Evolutionary conservation across 2,888 invertebrate species (phyloP).

Genomic region (Standfussiana lucernea): DNA sequence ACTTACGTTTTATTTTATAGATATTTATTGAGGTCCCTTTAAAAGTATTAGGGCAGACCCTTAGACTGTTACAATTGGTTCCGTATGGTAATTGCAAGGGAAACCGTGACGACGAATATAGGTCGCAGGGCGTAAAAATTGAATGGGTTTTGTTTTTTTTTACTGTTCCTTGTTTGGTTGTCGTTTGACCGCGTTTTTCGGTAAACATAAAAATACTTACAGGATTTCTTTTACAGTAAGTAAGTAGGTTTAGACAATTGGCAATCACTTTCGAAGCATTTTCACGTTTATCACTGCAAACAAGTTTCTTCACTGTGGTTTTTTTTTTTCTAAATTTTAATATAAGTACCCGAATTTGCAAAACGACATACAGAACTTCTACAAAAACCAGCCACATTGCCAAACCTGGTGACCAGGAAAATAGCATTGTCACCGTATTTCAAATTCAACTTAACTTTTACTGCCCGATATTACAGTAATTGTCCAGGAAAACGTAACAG

Average conservation of each 20-base stretch:
- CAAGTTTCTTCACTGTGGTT: background rate
- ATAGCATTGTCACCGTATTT: background rate
- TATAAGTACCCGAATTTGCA: background rate
- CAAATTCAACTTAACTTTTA: background rate
- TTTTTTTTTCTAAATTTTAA: background rate
- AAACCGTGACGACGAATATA: slow-evolving; percentile 50
- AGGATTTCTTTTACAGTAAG: background rate
- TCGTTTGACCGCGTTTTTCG: slow-evolving; percentile 1
- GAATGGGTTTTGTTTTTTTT: slow-evolving; percentile 23
- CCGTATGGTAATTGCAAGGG: slow-evolving; percentile 66
- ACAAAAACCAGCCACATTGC: background rate
- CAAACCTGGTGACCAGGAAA: background rate
- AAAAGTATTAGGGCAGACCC: slow-evolving; percentile 59
- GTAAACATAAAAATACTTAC: background rate
- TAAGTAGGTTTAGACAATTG: background rate
- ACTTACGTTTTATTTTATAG: slow-evolving; percentile 67
- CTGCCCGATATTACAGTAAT: slow-evolving; percentile 11
- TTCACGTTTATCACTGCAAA: background rate
- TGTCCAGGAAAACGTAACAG: slow-evolving; percentile 14
- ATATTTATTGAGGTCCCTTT: slow-evolving; percentile 67
- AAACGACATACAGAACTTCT: background rate
- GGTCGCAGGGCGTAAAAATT: slow-evolving; percentile 44
- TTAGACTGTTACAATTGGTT: slow-evolving; percentile 57
- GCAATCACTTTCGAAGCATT: background rate
- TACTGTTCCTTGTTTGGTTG: slow-evolving; percentile 1